phyloP scores from a whole-genome alignment of 1,140 invertebrate species.

The Leguminivora glycinivorella region DNA sequence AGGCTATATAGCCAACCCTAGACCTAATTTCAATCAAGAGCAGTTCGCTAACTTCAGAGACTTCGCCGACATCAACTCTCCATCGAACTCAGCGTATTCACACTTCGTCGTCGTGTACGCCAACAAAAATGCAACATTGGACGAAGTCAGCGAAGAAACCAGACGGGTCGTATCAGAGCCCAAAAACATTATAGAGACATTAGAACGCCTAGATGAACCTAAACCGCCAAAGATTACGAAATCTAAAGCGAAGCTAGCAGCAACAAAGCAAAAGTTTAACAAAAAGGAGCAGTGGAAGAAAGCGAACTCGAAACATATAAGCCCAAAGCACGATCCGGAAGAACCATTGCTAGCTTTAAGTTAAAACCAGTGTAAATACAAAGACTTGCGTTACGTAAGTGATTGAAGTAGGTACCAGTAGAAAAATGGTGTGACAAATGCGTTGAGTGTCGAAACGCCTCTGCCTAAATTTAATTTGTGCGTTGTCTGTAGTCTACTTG shows the following conservation, averaged over 20 bases:
- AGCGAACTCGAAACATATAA: constrained; percentile 59
- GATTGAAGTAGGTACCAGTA: constrained; percentile 55
- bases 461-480: constrained; percentile 66
- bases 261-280: constrained; percentile 63
- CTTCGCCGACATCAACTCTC: constrained; percentile 92
- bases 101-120: constrained; percentile 90
- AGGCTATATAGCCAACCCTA: constrained; percentile 77
- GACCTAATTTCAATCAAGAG: constrained; percentile 83
- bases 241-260: constrained; percentile 80
- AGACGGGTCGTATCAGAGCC: constrained; percentile 80
- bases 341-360: constrained; percentile 75
- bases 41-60: constrained; percentile 93
- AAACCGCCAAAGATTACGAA: constrained; percentile 82
- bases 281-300: constrained; percentile 75
- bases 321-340: constrained; percentile 68
- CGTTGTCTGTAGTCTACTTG: constrained; percentile 42
- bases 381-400: constrained; percentile 71
- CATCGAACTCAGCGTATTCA: constrained; percentile 88
- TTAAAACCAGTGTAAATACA: constrained; percentile 64
- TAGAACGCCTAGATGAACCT: constrained; percentile 84
- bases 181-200: constrained; percentile 90
- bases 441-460: constrained; percentile 54
- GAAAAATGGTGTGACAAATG: constrained; percentile 49
- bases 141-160: constrained; percentile 71
- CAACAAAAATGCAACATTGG: constrained; percentile 83